Percentiles rank a stretch among this genome's conserved stretches.
phyloP scores from a whole-genome alignment of 2,113 vertebrate species.

The Smithornis capensis region DNA sequence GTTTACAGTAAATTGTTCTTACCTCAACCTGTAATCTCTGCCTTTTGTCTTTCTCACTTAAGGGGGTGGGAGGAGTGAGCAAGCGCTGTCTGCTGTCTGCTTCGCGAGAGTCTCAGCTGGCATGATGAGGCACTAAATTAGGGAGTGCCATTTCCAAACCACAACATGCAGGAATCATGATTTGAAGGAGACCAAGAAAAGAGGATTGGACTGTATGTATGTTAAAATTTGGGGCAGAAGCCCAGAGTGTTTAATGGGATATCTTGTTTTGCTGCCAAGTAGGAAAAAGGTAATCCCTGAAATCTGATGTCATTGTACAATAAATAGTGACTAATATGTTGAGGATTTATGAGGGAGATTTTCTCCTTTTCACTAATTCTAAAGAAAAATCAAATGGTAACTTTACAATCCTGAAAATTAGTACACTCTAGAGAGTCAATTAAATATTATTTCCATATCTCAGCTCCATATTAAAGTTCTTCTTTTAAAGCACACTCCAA shows the following conservation, averaged over 20 bases:
- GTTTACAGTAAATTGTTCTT: neutral
- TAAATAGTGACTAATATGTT: slow-evolving; percentile 46
- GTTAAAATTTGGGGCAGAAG: slow-evolving; percentile 13
- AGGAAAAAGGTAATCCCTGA: slow-evolving; percentile 7
- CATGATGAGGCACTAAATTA: neutral
- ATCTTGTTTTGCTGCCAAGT: neutral
- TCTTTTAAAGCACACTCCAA: slow-evolving; percentile 46
- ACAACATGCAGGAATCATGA: neutral
- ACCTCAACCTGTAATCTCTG: neutral
- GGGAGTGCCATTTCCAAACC: neutral
- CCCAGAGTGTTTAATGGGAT: neutral
- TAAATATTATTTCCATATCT: slow-evolving; percentile 61
- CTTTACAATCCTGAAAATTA: slow-evolving; percentile 69
- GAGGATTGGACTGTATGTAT: neutral
- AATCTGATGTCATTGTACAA: slow-evolving; percentile 37
- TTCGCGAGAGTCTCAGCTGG: neutral
- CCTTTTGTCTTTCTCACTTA: neutral
- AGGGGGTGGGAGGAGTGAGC: neutral
- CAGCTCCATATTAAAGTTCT: slow-evolving; percentile 48
- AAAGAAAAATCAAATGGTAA: slow-evolving; percentile 66
- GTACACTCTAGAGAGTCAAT: slow-evolving; percentile 67
- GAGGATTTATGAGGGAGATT: slow-evolving; percentile 54
- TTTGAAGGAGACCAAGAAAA: neutral
- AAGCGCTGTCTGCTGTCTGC: too few species aligned
- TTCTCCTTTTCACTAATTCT: slow-evolving; percentile 41